A percentile compares a stretch with the other conserved stretches of the same genome.
These are phyloP conservation scores for Mormyrops boulengeri DNA, from an alignment of 2,797 vertebrate genomes.

Conservation along the genomic window DNA sequence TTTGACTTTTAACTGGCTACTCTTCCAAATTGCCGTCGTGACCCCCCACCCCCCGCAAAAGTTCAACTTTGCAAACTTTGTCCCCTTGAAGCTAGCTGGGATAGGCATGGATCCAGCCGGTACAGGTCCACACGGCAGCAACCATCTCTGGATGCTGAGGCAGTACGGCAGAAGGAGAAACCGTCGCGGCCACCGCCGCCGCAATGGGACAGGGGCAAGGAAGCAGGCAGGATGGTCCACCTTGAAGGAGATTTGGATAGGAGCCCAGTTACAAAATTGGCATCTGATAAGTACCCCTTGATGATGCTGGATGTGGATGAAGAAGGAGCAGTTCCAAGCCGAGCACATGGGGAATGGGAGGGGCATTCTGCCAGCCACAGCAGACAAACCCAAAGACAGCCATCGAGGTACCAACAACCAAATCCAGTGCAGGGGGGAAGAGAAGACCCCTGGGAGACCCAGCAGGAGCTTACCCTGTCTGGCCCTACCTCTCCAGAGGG, in stretches of 20 bases:
- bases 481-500: not conserved
- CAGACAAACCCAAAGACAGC: not conserved
- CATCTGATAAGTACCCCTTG: not conserved
- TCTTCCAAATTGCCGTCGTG: not conserved
- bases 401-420: not conserved
- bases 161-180: conserved; percentile 32
- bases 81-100: not conserved
- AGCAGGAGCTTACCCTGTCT: not conserved
- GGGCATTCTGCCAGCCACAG: not conserved
- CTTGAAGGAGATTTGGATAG: not conserved
- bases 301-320: not conserved
- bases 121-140: not conserved
- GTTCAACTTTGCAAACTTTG: not conserved
- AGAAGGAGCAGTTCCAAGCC: not conserved
- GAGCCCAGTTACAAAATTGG: not conserved
- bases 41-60: not conserved
- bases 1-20: not conserved
- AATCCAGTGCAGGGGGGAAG: not conserved
- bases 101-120: not conserved
- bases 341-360: not conserved
- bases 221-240: not conserved
- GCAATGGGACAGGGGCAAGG: conserved; percentile 25
- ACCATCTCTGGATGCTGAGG: not conserved
- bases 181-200: conserved; percentile 41
- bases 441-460: not conserved